These are phyloP conservation scores for Lagodon rhomboides DNA, from an alignment of 2,797 vertebrate genomes.

Conservation along the genomic window DNA sequence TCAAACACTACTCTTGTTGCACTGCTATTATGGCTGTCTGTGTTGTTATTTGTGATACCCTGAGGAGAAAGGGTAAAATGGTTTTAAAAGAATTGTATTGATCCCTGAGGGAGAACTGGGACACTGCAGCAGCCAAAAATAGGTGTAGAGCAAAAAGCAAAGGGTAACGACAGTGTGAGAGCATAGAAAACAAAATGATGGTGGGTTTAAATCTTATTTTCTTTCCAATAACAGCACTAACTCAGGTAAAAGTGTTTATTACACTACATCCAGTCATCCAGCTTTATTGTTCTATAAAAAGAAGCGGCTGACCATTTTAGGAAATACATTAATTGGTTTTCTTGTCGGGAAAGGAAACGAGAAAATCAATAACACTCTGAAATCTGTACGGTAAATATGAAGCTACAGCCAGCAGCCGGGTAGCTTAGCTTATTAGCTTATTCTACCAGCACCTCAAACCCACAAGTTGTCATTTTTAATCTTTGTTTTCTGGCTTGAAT, in stretches of 20 bases:
- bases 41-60: conserved; percentile 8
- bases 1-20: neutral
- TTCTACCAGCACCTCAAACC: neutral
- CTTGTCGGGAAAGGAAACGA: neutral
- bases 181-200: neutral
- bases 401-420: neutral
- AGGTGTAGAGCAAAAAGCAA: neutral
- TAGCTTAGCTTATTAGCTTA: neutral
- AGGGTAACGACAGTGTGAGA: neutral
- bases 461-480: neutral
- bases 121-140: conserved; percentile 2
- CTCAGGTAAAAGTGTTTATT: neutral
- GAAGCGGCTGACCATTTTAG: neutral
- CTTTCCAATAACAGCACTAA: neutral
- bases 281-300: neutral
- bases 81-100: conserved; percentile 28
- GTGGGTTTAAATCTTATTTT: neutral
- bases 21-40: neutral
- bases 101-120: conserved; percentile 1
- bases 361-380: neutral
- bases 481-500: neutral
- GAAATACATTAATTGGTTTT: neutral
- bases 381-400: neutral
- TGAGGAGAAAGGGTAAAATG: neutral
- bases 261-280: neutral